Evolutionary conservation across 2,797 vertebrate genomes (phyloP), one percentile per base, ranked within the genome.

Genomic region (Chelon labrosus): DNA sequence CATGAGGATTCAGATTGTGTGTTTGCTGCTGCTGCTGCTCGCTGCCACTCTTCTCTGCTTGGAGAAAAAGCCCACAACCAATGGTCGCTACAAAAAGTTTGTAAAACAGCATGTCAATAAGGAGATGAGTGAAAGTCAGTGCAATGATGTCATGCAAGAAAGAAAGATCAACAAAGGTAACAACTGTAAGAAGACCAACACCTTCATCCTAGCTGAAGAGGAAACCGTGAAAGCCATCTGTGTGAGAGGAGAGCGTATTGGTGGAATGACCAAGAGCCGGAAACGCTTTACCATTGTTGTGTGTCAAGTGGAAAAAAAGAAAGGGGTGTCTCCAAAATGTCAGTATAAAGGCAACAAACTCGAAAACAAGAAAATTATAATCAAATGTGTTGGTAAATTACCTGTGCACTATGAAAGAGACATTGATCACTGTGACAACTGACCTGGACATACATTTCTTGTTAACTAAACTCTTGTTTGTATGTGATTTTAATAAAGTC

Each of bases 101-200:
- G 22, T 0, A 42, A 19, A 9, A 0, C 52, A 63, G 16, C 79
- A 74, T 53, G 47, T 74, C 62, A 4, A 1, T 12, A 0, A n/a
- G 2, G 0, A 0, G 0, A 74, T 70, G 61, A n/a, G 0, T 2
- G 1, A 0, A 0, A 0, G 0, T 0, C 0, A 0, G 0, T 74
- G 75, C 39, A 2, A 49, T 2, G 0, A 0, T 4, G 58, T 38
- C 25, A 71, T 78, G 7, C 1, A 0, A 19, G 0, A 0, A 3
- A 64, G 22, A 50, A 31, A 35, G 2, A 20, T 14, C 6, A 31
- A 3, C 1, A 17, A 5, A 3, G 38, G 35, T 27, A 1, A 4
- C 0, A 27, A 27, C 0, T 79, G 73, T 47, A 83, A 66, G 31
- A 0, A 0, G 0, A 62, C 0, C 2, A 83, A 83, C 39, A 77